A percentile compares a stretch with the other conserved stretches of the same genome.
Evolutionary conservation across 2,797 vertebrate genomes (phyloP).

Genomic region (Channallabes apus): DNA sequence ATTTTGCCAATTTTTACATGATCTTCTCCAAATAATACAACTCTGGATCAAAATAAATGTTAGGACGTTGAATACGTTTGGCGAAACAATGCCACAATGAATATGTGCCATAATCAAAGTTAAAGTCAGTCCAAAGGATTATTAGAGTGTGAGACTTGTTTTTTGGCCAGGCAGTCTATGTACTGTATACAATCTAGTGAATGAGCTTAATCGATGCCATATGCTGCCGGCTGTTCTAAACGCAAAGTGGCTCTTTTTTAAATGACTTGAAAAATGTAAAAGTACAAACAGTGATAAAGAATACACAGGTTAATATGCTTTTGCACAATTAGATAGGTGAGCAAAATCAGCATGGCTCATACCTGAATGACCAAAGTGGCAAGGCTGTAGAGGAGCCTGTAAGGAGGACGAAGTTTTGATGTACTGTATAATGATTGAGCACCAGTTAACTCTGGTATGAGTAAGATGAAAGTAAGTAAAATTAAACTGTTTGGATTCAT

Average conservation of each 20-base stretch:
- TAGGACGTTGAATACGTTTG: too few species aligned
- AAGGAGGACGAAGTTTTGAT: background rate
- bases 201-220: slow-evolving; percentile 76
- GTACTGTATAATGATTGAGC: background rate
- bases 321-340: slow-evolving; percentile 49
- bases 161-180: too few species aligned
- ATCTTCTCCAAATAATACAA: too few species aligned
- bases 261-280: background rate
- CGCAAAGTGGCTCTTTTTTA: slow-evolving; percentile 56
- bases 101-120: too few species aligned
- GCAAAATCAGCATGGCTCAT: background rate
- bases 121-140: too few species aligned
- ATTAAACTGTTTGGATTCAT: slow-evolving; percentile 59
- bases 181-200: slow-evolving; percentile 19
- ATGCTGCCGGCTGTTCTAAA: slow-evolving; percentile 72
- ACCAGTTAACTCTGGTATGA: background rate
- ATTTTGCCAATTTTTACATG: too few species aligned
- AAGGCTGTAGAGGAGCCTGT: background rate
- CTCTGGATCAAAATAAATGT: too few species aligned
- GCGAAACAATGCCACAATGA: too few species aligned
- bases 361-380: background rate
- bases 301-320: slow-evolving; percentile 62
- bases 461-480: background rate
- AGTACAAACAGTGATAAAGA: slow-evolving; percentile 60
- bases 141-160: too few species aligned